Conservation (phyloP, 2,888 invertebrate genomes). For the Apodemia hepburni region DNA sequence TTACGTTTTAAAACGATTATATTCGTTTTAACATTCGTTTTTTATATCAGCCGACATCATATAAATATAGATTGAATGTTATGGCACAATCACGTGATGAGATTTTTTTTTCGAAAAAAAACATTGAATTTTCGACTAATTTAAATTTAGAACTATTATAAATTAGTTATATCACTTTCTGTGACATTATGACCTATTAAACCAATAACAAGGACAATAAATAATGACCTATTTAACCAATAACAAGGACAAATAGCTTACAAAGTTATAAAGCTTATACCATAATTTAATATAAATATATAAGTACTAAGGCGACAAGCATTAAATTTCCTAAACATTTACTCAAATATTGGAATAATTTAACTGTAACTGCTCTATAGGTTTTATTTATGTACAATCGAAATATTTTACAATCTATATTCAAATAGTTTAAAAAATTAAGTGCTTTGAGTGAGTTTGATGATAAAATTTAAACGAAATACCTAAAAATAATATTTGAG, state of each 20-base stretch:
- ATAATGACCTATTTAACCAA: background rate
- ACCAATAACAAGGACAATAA: background rate
- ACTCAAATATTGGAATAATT: background rate
- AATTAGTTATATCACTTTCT: background rate
- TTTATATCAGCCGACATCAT: too few relatives aligned
- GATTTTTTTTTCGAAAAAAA: too few relatives aligned
- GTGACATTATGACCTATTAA: background rate
- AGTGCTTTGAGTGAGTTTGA: background rate
- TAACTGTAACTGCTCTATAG: background rate
- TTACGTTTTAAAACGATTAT: too few relatives aligned
- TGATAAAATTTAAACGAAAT: background rate
- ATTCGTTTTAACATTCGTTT: too few relatives aligned
- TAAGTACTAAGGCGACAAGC: constrained; percentile 23
- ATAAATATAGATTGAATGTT: too few relatives aligned
- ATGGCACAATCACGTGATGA: too few relatives aligned
- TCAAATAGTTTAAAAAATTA: background rate
- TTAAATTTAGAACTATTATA: too few relatives aligned
- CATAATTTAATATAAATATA: constrained; percentile 18
- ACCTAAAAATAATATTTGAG: background rate
- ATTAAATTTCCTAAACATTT: background rate
- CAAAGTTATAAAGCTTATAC: background rate
- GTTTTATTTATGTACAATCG: background rate
- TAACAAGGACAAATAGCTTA: background rate
- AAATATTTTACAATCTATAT: background rate
- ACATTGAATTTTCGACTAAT: too few relatives aligned